Percentiles rank a stretch among this genome's conserved stretches.
These are phyloP conservation scores for Cephalopachus bancanus DNA, from an alignment of 2,797 vertebrate species.

Conservation along the genomic window DNA sequence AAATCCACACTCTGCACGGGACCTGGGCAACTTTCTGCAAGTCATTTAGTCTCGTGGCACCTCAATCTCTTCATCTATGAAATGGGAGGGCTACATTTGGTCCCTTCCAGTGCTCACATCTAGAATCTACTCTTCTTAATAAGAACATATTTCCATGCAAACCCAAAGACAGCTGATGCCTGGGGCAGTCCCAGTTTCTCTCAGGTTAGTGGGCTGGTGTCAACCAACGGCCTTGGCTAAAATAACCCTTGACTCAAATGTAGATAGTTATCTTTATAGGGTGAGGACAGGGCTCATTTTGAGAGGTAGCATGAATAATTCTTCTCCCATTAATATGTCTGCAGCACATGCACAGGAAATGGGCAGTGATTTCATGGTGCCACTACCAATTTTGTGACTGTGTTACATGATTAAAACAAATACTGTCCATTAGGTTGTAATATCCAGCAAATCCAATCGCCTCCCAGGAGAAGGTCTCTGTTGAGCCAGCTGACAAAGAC, in stretches of 20 bases:
- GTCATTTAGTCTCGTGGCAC: rapidly evolving
- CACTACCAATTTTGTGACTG: rapidly evolving
- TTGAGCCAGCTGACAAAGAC: rapidly evolving
- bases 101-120: not conserved
- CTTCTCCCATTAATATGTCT: not conserved
- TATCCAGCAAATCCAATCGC: rapidly evolving
- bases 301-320: rapidly evolving
- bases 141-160: too few species aligned
- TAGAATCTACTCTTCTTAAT: not conserved
- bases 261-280: rapidly evolving
- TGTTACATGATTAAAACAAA: not conserved
- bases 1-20: rapidly evolving
- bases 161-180: rapidly evolving
- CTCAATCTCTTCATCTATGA: not conserved
- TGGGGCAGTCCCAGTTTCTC: not conserved
- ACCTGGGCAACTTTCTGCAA: too few species aligned
- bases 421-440: rapidly evolving
- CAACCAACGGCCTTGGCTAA: rapidly evolving
- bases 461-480: rapidly evolving
- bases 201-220: rapidly evolving
- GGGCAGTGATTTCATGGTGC: rapidly evolving
- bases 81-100: rapidly evolving
- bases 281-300: rapidly evolving
- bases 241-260: not conserved
- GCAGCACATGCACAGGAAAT: not conserved